phyloP scores from a whole-genome alignment of 2,888 invertebrate species.

The Lasioglossum marginatum region DNA sequence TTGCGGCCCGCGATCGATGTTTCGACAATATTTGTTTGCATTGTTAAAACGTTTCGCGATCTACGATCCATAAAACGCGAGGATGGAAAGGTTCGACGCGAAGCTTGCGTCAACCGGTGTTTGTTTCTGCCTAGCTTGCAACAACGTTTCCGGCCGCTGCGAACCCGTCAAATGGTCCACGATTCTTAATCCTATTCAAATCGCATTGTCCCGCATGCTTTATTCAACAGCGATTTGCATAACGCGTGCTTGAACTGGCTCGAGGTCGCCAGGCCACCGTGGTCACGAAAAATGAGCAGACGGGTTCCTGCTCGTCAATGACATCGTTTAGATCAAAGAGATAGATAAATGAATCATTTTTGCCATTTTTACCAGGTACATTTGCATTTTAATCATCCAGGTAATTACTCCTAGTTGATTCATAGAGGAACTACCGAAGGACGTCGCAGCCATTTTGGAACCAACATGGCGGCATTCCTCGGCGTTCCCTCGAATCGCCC shows the following conservation, averaged over 20 bases:
- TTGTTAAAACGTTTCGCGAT: background rate
- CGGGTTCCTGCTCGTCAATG: background rate
- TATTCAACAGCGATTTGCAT: slow-evolving; percentile 52
- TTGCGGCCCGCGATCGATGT: background rate
- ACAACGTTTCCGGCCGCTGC: background rate
- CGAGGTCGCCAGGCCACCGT: slow-evolving; percentile 3
- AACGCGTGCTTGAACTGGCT: slow-evolving; percentile 22
- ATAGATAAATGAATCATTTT: background rate
- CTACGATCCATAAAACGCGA: background rate
- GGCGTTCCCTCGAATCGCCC: background rate
- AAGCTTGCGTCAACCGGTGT: background rate
- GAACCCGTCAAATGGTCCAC: background rate
- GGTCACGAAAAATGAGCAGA: background rate
- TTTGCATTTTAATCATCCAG: background rate
- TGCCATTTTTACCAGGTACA: background rate
- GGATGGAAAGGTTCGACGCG: background rate
- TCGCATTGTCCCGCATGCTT: slow-evolving; percentile 20
- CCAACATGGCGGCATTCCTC: background rate
- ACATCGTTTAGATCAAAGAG: slow-evolving; percentile 5
- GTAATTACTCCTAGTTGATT: background rate
- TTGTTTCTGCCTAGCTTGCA: background rate
- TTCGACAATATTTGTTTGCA: background rate
- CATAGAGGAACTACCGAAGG: background rate
- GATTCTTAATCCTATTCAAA: background rate
- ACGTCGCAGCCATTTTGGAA: background rate